These are phyloP conservation scores for Drosophila lutescens DNA, from an alignment of 2,888 invertebrate species.

Conservation along the genomic window DNA sequence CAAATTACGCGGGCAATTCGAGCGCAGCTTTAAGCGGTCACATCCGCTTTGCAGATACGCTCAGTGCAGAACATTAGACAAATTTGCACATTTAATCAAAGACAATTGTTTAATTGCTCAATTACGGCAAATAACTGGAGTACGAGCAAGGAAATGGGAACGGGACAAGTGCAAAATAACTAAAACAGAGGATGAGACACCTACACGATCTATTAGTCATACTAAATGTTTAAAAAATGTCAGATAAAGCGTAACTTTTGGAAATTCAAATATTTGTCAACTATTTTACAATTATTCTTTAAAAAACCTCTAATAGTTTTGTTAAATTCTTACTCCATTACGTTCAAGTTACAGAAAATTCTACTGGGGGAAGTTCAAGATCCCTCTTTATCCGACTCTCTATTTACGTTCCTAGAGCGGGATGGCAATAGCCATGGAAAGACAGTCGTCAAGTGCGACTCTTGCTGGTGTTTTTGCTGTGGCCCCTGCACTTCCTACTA, in stretches of 20 bases:
- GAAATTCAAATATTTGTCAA: too few species aligned
- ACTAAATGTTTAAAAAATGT: too few species aligned
- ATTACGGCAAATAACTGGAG: slow-evolving; percentile 50
- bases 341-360: neutral
- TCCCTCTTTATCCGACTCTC: slow-evolving; percentile 5
- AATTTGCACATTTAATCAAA: slow-evolving; percentile 81
- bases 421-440: slow-evolving; percentile 30
- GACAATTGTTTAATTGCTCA: slow-evolving; percentile 78
- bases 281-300: too few species aligned
- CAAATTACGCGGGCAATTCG: slow-evolving; percentile 61
- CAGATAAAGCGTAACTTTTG: too few species aligned
- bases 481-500: slow-evolving; percentile 71
- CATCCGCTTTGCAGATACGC: slow-evolving; percentile 50
- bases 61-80: slow-evolving; percentile 60
- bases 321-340: too few species aligned
- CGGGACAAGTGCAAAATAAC: slow-evolving; percentile 5
- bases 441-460: slow-evolving; percentile 67
- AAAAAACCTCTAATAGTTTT: too few species aligned
- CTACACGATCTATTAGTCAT: neutral
- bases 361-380: neutral
- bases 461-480: slow-evolving; percentile 36
- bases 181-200: neutral
- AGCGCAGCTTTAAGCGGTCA: slow-evolving; percentile 60
- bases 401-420: slow-evolving; percentile 39
- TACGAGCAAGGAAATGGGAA: slow-evolving; percentile 23